Conservation (phyloP, 2,113 vertebrate genomes). For the Apaloderma vittatum region DNA sequence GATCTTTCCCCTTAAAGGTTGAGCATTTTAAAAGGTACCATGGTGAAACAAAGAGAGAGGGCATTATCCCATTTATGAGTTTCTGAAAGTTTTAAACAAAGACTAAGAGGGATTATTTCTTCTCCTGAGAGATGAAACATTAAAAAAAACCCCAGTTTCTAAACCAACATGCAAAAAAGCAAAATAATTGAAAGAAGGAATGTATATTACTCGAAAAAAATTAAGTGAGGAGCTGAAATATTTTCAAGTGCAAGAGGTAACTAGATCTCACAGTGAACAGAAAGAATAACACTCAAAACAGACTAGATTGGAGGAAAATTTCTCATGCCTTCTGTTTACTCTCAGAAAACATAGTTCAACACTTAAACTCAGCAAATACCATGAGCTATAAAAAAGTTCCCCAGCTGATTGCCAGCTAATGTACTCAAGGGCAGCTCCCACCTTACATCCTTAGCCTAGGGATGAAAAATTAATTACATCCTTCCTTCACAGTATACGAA, state of each 20-base stretch:
- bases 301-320: not conserved
- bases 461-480: not conserved
- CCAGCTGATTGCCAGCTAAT: not conserved
- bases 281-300: not conserved
- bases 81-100: not conserved
- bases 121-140: not conserved
- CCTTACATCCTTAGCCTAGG: not conserved
- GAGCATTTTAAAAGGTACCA: not conserved
- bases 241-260: not conserved
- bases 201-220: not conserved
- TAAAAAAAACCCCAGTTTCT: rapidly evolving
- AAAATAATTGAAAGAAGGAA: not conserved
- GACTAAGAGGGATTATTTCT: not conserved
- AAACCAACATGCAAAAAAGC: not conserved
- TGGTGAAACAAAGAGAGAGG: rapidly evolving
- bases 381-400: not conserved
- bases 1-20: conserved; percentile 21
- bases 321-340: not conserved
- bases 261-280: not conserved
- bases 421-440: not conserved
- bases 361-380: not conserved
- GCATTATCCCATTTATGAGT: not conserved
- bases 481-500: not conserved
- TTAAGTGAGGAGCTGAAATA: not conserved
- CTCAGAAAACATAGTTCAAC: not conserved